Percentiles rank a stretch among this genome's conserved stretches.
phyloP scores from a whole-genome alignment of 2,113 vertebrate genomes.

The Sus scrofa region T2T-Sscrofa CM000823.6:42466001-42466500 shows the following conservation, averaged over 20 bases:
- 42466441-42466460: background rate
- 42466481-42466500: constrained; percentile 65
- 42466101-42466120: constrained; percentile 72
- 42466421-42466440: constrained; percentile 70
- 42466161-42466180: constrained; percentile 78
- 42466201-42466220: constrained; percentile 61
- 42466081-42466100: constrained; percentile 90
- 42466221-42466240: constrained; percentile 50
- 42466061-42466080: constrained; percentile 91
- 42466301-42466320: background rate
- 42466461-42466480: constrained; percentile 65
- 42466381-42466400: constrained; percentile 67
- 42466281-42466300: constrained; percentile 31
- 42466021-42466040: constrained; percentile 93
- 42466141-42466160: constrained; percentile 90
- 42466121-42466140: constrained; percentile 81
- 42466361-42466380: background rate
- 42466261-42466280: background rate
- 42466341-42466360: background rate
- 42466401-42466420: constrained; percentile 67
- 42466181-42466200: constrained; percentile 57
- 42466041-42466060: constrained; percentile 94
- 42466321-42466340: background rate
- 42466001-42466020: constrained; percentile 93
- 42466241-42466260: background rate